Evolutionary conservation across 2,113 vertebrate genomes (phyloP), one percentile per base, ranked within the genome.

Genomic region (Phalacrocorax pelagicus): DNA sequence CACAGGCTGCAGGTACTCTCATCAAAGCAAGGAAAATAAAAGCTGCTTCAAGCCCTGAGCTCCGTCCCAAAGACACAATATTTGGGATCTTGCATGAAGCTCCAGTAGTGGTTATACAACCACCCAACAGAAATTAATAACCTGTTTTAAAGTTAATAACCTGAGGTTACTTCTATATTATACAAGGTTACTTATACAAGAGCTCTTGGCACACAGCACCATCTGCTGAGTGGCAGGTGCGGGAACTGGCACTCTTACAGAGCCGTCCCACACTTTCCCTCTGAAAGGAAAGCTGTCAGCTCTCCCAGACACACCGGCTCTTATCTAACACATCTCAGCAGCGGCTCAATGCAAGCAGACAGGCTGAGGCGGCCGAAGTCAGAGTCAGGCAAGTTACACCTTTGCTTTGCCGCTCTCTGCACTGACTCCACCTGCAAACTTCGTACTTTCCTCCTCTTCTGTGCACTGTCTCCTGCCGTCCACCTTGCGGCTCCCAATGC

Each of bases 381-480:
- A 0, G 42, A 38, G 57, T 22, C 49, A 23, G 61, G 42, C 26
- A 7, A 23, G 49, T 5, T 2, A 7, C 51, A 23, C 55, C 77
- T 69, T 23, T 6, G 30, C 36, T 67, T 6, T 20, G 40, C 83
- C 86, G 80, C 29, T 55, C 54, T 21, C 52, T 47, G 75, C 58
- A 4, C 63, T 9, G 38, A 29, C 73, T 15, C 46, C 5, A 2
- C 58, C 9, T 8, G 34, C 10, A 1, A 54, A 24, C 63, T 26
- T 26, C 77, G 34, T n/a, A 2, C 42, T 22, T 51, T 30, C 44
- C 46, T 84, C n/a, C 52, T 74, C 47, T 23, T 15, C 72, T 20
- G 2, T 5, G 5, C 0, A 9, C 58, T 27, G 12, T 4, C 42
- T n/a, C 65, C 77, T 26, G 13, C 23, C 2, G 0, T n/a, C 46